Evolutionary conservation across 2,797 vertebrate species (phyloP), one percentile per base, ranked within the genome.

Genomic region (Botia almorhae): DNA sequence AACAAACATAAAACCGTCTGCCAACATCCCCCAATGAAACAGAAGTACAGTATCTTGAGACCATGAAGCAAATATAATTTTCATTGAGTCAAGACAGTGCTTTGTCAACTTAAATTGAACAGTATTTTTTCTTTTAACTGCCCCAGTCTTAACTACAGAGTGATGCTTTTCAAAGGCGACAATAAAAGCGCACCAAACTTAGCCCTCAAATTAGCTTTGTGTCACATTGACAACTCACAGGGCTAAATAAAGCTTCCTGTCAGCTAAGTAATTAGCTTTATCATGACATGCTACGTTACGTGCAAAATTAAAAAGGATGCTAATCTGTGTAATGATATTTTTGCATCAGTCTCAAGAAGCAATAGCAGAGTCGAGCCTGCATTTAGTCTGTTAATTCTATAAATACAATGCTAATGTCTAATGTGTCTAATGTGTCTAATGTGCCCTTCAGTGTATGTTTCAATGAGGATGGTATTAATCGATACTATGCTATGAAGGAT

Each of bases 391-490:
- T 69, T 79, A 86, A 84, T 68, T 67, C 84, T 88, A 85, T 87
- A 89, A 91, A 90, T 88, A 88, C 72, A 17, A 48, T 16, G 78
- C 0, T 86, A 80, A 83, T 64, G 78, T 74, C 73, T 81, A 85
- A 63, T 80, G n/a, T n/a, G n/a, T n/a, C n/a, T n/a, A n/a, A n/a
- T n/a, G n/a, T n/a, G n/a, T n/a, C n/a, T n/a, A n/a, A n/a, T n/a
- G 85, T 87, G 85, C 69, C 88, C 86, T 51, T 79, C 81, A 78
- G 82, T 89, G 78, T 90, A 84, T 48, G 69, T 82, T 90, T 89
- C 86, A 82, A 78, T 69, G 80, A 81, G 83, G 78, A 81, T 79
- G 86, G 87, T 75, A 85, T 90, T 85, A 91, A 94, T 93, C 90
- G 65, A 91, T 86, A 75, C 12, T 87, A 70, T 73, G 90, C 89